Base-by-base conservation (phyloP, 2,797 vertebrate species). In the Vultur gryphus region DNA sequence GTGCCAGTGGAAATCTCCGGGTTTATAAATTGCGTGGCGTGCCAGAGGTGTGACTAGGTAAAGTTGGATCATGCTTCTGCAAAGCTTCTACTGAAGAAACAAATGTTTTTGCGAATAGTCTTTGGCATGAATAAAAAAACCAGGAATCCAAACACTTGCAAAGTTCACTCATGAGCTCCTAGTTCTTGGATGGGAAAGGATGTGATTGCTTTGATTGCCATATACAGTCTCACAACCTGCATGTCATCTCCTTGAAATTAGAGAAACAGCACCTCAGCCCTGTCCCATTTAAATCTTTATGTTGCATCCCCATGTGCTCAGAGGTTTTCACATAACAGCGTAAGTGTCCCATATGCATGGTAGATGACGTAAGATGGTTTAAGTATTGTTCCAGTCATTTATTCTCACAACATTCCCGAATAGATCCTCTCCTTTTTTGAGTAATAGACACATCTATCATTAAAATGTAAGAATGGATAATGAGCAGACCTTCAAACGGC, bases 371-470 rank as follows among this genome's bases (percentile, higher is more conserved):
- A 46, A 94, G 24, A 57, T 25, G 20, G 44, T 58, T 72, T 70
- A n/a, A 62, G 37, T 10, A 7, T 44, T 39, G 29, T 61, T 73
- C 58, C 62, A 67, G 14, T 51, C 29, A 58, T 87, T 91, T 88
- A 52, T 54, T 83, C 25, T 72, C 46, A 46, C 39, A 70, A 52
- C 13, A 79, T 72, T 83, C 80, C 33, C 1, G 0, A 87, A 87
- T 7, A 78, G 49, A 57, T 61, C 33, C 21, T 73, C 52, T 28
- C 35, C 52, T 73, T 67, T 87, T 83, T 37, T 49, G 66, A 92
- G 90, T 81, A 94, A 95, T 51, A 66, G 94, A 59, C 19, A 62
- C 58, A 86, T 91, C 78, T 84, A 70, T 95, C 89, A 89, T 66
- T 70, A 89, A 95, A 95, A 87, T 84, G 62, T 66, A 80, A 67